These are phyloP conservation scores for Nephrotoma flavescens DNA, from an alignment of 2,888 invertebrate genomes.

Conservation along the genomic window DNA sequence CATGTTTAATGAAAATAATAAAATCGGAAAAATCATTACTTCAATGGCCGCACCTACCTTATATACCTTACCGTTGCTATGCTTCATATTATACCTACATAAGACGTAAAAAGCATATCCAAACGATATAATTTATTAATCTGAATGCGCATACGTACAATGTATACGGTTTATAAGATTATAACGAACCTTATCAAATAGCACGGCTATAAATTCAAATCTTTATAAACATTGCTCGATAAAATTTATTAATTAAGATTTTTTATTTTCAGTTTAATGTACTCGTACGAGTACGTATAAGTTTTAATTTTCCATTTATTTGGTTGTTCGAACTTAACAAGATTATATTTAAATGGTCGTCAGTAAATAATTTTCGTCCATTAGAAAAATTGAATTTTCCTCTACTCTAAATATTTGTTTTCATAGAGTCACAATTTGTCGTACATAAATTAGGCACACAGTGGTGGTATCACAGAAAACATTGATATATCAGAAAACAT, in stretches of 20 bases:
- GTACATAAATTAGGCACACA: too few relatives aligned
- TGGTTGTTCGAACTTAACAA: too few relatives aligned
- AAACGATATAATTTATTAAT: not conserved
- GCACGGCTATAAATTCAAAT: not conserved
- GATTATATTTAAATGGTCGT: too few relatives aligned
- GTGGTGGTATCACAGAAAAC: too few relatives aligned
- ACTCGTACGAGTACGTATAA: not conserved
- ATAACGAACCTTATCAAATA: not conserved
- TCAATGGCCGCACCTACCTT: not conserved
- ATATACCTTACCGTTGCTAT: not conserved
- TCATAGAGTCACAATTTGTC: too few relatives aligned
- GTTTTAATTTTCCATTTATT: not conserved
- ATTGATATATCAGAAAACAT: too few relatives aligned
- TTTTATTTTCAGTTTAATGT: not conserved
- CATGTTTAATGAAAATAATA: not conserved
- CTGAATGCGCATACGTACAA: not conserved
- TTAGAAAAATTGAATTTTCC: too few relatives aligned
- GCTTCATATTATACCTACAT: not conserved
- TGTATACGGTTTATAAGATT: not conserved
- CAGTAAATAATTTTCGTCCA: too few relatives aligned
- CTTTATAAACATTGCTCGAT: not conserved
- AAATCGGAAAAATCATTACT: not conserved
- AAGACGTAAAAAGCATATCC: not conserved
- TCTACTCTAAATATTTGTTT: too few relatives aligned
- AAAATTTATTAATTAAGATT: not conserved